A percentile compares a stretch with the other conserved stretches of the same genome.
phyloP scores from a whole-genome alignment of 2,113 vertebrate species.

The Erythrocercus mccallii region DNA sequence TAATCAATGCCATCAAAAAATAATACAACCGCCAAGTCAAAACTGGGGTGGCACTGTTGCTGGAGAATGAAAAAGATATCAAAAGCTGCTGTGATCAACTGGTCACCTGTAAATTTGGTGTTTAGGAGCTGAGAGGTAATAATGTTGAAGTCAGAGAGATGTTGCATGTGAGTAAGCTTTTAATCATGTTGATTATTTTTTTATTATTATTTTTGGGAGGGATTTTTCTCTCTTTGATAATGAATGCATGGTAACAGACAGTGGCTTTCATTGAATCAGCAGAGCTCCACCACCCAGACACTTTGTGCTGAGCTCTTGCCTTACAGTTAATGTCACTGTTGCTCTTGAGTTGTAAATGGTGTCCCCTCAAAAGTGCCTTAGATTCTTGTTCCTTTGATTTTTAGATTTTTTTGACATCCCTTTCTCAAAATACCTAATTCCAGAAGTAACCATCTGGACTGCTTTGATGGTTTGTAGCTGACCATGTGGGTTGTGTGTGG shows the following conservation, averaged over 20 bases:
- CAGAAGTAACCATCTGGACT: background rate
- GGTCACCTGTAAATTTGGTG: background rate
- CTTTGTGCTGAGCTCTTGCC: background rate
- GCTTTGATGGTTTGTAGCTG: background rate
- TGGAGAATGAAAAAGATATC: background rate
- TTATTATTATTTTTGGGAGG: background rate
- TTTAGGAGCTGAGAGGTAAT: background rate
- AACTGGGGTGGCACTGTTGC: background rate
- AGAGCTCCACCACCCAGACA: background rate
- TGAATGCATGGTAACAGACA: background rate
- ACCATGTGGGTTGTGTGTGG: background rate
- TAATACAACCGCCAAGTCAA: background rate
- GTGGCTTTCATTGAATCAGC: background rate
- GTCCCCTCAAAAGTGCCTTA: background rate
- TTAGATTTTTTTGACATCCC: too few relatives aligned
- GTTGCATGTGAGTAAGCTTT: fast-evolving
- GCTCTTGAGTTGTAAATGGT: background rate
- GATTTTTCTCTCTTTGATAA: background rate
- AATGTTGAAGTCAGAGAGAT: background rate
- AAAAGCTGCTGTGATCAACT: background rate
- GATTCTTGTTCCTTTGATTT: fast-evolving
- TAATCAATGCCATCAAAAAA: background rate
- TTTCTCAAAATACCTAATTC: background rate
- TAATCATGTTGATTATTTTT: background rate
- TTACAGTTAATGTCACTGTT: background rate